Evolutionary conservation across 2,113 vertebrate genomes (phyloP), one percentile per base, ranked within the genome.

Genomic region (Rhizomys pruinosus): DNA sequence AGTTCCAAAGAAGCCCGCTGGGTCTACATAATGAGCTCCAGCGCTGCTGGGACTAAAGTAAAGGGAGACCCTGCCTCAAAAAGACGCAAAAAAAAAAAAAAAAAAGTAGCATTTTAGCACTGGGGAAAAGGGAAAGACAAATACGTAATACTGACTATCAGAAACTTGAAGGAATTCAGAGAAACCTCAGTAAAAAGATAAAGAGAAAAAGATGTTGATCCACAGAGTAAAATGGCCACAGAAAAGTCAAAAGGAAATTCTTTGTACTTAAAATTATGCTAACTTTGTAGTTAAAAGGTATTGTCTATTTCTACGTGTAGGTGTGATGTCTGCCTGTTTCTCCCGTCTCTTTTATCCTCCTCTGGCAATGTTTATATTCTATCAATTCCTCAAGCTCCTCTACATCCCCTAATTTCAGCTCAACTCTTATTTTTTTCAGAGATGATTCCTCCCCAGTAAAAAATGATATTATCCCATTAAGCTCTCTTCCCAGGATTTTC

Each of bases 131-230:
- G 25, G 12, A 78, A 47, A 78, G 25, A 15, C 57, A 80, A 88
- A 7, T 85, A 71, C 10, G 72, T 6, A 93, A 84, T 27, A 84
- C 80, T 12, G 39, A 77, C 52, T 74, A 55, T 57, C 19, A 88
- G 52, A n/a, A 44, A 92, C 32, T n/a, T 89, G 25, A 74, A 94
- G 93, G 32, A 73, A 86, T 81, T 73, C 86, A 80, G 52, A 77
- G 22, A 61, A n/a, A 34, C 37, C 3, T 37, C 71, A 80, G 8
- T n/a, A 69, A 89, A 84, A 57, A 64, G 64, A 89, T 79, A 57
- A 64, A 59, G 7, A 81, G 29, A 32, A 71, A 88, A 93, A 52
- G 74, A 44, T 32, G 55, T 11, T 55, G 52, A 76, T 78, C 47
- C 23, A 89, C 3, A 93, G 20, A 87, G 34, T 39, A 34, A 32